Conservation (phyloP, 1,140 invertebrate species). For the Eriosoma lanigerum region DNA sequence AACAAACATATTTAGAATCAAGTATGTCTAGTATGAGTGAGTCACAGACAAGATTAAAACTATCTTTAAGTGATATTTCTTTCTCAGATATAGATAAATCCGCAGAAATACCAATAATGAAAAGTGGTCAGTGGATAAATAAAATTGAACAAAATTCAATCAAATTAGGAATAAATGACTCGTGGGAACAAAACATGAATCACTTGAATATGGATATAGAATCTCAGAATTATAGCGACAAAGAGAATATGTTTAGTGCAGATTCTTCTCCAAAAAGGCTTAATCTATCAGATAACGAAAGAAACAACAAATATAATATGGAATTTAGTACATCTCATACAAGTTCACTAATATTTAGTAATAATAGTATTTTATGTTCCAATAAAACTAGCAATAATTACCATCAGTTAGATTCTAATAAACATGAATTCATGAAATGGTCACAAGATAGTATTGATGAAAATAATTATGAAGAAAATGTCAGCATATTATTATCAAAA, state of each 20-base stretch:
- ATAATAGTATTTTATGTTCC: neutral
- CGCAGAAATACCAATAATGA: neutral
- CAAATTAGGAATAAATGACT: neutral
- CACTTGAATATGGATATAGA: neutral
- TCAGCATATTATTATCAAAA: neutral
- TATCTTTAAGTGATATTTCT: neutral
- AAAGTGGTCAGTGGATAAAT: neutral
- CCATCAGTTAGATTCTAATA: neutral
- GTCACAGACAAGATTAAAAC: neutral
- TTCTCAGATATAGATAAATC: neutral
- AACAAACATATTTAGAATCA: neutral
- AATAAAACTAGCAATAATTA: neutral
- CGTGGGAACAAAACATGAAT: neutral
- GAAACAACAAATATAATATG: neutral
- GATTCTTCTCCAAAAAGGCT: neutral
- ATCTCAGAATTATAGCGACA: neutral
- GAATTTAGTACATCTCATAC: neutral
- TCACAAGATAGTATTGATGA: neutral
- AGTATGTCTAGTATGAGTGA: neutral
- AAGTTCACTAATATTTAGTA: neutral
- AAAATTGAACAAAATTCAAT: slow-evolving; percentile 2
- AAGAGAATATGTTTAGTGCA: neutral
- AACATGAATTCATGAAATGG: neutral
- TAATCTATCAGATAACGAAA: neutral
- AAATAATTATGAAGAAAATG: neutral